Conservation (phyloP, 1,140 invertebrate genomes). For the Physella acuta region DNA sequence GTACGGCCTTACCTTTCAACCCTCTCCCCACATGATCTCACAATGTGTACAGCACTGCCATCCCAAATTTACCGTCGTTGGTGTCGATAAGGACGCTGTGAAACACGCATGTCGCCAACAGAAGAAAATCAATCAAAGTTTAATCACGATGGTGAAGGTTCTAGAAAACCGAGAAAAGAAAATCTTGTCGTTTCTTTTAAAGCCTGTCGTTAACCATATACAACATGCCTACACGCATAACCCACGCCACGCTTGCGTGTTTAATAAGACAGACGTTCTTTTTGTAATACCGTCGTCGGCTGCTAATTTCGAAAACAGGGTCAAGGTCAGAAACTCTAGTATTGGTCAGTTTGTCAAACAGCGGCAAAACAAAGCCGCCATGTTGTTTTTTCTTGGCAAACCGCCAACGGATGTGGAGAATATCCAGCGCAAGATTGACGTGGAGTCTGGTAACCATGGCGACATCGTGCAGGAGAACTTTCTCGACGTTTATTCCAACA, state of each 20-base stretch:
- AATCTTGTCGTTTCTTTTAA: not conserved
- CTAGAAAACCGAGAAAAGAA: too few relatives aligned
- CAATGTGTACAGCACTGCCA: too few relatives aligned
- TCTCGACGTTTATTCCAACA: conserved; percentile 2
- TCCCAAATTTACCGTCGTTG: too few relatives aligned
- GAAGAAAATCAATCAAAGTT: too few relatives aligned
- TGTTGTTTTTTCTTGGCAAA: conserved; percentile 12
- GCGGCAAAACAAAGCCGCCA: not conserved
- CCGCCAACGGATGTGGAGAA: not conserved
- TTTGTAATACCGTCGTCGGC: not conserved
- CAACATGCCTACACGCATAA: not conserved
- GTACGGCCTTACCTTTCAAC: too few relatives aligned
- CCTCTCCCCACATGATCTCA: too few relatives aligned
- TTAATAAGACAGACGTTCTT: not conserved
- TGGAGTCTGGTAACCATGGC: not conserved
- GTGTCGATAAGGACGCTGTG: too few relatives aligned
- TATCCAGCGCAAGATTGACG: not conserved
- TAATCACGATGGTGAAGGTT: too few relatives aligned
- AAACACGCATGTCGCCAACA: too few relatives aligned
- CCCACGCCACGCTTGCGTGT: not conserved
- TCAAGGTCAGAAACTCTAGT: not conserved
- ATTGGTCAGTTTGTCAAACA: not conserved
- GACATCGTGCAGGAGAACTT: conserved; percentile 14
- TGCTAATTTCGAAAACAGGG: not conserved
- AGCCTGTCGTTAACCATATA: not conserved